Evolutionary conservation across 2,113 vertebrate genomes (phyloP), one percentile per base, ranked within the genome.

Genomic region (Dascyllus trimaculatus): DNA sequence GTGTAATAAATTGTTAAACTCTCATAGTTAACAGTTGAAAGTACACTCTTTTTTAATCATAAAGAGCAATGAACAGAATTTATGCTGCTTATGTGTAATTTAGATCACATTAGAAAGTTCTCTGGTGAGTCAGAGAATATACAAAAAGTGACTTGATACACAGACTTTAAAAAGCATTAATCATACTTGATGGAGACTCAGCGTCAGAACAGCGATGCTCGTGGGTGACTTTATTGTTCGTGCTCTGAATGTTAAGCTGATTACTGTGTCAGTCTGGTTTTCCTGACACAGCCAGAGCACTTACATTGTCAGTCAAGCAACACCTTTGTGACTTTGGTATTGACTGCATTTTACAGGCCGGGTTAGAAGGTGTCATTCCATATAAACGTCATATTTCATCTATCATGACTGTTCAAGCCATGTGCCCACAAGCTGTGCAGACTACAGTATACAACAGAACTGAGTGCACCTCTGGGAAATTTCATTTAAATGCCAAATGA

Each of bases 241-340:
- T 89, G 81, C 49, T 82, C 19, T 73, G 65, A 75, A 82, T 89
- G 68, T 48, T 75, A 85, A 81, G n/a, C 38, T 26, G 21, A 81
- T 63, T 32, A 82, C 69, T 77, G 25, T 29, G 49, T 40, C n/a
- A 18, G 1, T 59, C 14, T 73, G 52, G n/a, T 75, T 86, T 71
- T 72, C 24, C 29, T 71, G 40, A 61, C 57, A 75, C 24, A 69
- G 11, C 4, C 26, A 66, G 68, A 56, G 3, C 5, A 56, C 24
- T 18, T 11, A 46, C 11, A 49, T 52, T 43, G 26, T 82, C 57
- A 5, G 46, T 63, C 22, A 66, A 46, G 4, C 48, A 71, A 46
- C 24, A 76, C 48, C 19, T 64, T 53, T 61, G 56, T 79, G n/a
- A 51, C 56, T 69, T 25, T 68, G 22, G 14, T 14, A 29, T 45